A percentile compares a stretch with the other conserved stretches of the same genome.
These are phyloP conservation scores for Thysanoteuthis rhombus DNA, from an alignment of 2,888 invertebrate species.

Conservation along the genomic window DNA sequence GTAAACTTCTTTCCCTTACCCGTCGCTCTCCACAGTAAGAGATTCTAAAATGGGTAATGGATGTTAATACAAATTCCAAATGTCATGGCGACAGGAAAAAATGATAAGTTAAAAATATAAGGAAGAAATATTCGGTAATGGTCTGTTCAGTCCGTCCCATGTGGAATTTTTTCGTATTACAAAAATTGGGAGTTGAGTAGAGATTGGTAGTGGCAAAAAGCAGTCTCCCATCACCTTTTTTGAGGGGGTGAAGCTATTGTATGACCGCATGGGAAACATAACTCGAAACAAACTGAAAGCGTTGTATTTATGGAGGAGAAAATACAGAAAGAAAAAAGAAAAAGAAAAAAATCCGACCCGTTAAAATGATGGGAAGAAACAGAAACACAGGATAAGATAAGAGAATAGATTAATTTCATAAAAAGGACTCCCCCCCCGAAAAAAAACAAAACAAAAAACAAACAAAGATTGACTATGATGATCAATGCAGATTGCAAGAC, in stretches of 20 bases:
- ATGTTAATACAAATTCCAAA: neutral
- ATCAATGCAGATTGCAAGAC: slow-evolving; percentile 12
- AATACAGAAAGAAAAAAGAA: neutral
- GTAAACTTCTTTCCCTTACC: neutral
- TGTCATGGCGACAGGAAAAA: neutral
- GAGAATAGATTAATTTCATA: neutral
- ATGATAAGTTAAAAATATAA: neutral
- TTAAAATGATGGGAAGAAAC: neutral
- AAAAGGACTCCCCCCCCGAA: too few relatives aligned
- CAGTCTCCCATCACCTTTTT: too few relatives aligned
- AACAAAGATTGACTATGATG: neutral
- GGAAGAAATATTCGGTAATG: neutral
- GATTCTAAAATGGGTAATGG: neutral
- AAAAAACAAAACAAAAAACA: neutral
- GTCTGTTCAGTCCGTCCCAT: neutral
- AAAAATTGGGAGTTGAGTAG: too few relatives aligned
- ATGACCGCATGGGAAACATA: too few relatives aligned
- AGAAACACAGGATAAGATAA: neutral
- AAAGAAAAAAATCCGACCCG: neutral
- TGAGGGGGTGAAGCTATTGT: too few relatives aligned
- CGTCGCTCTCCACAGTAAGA: neutral
- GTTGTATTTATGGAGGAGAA: neutral
- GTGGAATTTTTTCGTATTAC: neutral
- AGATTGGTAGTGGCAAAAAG: too few relatives aligned
- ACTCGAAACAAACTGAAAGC: too few relatives aligned